These are phyloP conservation scores for Sabatieria punctata DNA, from an alignment of 2,888 invertebrate genomes.

Conservation along the genomic window DNA sequence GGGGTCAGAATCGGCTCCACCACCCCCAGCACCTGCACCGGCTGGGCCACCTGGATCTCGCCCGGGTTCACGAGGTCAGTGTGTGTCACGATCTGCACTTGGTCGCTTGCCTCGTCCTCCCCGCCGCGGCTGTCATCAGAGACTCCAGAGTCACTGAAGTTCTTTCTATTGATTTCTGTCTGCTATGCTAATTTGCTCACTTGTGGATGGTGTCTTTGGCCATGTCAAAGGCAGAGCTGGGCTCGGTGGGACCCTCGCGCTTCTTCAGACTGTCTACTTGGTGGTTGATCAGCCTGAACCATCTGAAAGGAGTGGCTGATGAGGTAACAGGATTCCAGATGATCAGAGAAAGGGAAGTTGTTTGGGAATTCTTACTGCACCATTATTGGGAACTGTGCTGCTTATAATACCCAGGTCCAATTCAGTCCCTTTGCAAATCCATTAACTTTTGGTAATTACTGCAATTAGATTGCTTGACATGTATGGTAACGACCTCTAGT, in stretches of 20 bases:
- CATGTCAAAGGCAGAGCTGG: not conserved
- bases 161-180: too few relatives aligned
- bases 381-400: too few relatives aligned
- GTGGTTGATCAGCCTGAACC: not conserved
- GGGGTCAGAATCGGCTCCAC: conserved; percentile 34
- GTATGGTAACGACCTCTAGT: too few relatives aligned
- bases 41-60: conserved; percentile 3
- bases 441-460: too few relatives aligned
- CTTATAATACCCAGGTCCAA: too few relatives aligned
- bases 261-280: not conserved
- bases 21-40: conserved; percentile 24
- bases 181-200: too few relatives aligned
- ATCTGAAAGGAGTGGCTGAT: too few relatives aligned
- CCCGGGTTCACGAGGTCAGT: conserved; percentile 7
- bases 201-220: not conserved
- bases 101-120: not conserved
- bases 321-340: too few relatives aligned
- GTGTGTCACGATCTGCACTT: conserved; percentile 22
- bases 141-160: conserved; percentile 13
- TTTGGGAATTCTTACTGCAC: too few relatives aligned
- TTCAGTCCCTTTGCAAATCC: too few relatives aligned
- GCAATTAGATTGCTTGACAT: too few relatives aligned
- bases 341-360: too few relatives aligned
- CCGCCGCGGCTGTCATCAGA: conserved; percentile 12
- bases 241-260: not conserved